Base-by-base conservation (phyloP, 2,113 vertebrate genomes). In the Triplophysa dalaica region DNA sequence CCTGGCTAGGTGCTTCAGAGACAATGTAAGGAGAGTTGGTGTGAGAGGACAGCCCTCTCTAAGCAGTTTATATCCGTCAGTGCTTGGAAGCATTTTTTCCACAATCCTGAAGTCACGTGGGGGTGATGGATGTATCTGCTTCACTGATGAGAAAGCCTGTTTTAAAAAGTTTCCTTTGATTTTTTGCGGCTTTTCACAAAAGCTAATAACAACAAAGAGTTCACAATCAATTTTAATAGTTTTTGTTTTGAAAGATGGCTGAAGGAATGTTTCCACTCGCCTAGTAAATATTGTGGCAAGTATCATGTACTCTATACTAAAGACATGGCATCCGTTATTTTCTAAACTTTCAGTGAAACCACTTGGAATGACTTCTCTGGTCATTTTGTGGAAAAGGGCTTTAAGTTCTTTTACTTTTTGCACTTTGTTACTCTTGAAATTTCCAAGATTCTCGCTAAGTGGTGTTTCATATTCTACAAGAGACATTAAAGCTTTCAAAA, bases 21-120 rank as follows among this genome's bases (percentile, higher is more conserved):
- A 41, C 79, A 79, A 12, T 26, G 56, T 75, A 14, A 74, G 33
- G 45, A 81, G 56, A 45, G 67, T 12, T 19, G 29, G 69, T 38
- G 84, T 81, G 12, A 79, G 54, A 8, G 64, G 84, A 81, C 86
- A 85, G n/a, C 48, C 62, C 14, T 58, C 19, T 64, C 45, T 81
- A 22, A 68, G 38, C 12, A 68, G 1, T n/a, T 26, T 33, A 43
- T 17, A 61, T 50, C 10, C 12, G 0, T 2, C 10, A n/a, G 2
- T 43, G 56, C 21, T 17, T 60, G 60, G 52, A 62, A 79, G 83
- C 29, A 82, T 66, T 19, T 4, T 50, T 7, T 22, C 8, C 61
- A 76, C 21, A 70, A 84, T 66, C 13, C 26, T 45, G 17, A 76
- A 76, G 21, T 79, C 64, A 7, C 10, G 41, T 48, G 66, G 70